A percentile compares a stretch with the other conserved stretches of the same genome.
Conservation (phyloP, 2,888 invertebrate species). For the Cosmopolites sordidus region DNA sequence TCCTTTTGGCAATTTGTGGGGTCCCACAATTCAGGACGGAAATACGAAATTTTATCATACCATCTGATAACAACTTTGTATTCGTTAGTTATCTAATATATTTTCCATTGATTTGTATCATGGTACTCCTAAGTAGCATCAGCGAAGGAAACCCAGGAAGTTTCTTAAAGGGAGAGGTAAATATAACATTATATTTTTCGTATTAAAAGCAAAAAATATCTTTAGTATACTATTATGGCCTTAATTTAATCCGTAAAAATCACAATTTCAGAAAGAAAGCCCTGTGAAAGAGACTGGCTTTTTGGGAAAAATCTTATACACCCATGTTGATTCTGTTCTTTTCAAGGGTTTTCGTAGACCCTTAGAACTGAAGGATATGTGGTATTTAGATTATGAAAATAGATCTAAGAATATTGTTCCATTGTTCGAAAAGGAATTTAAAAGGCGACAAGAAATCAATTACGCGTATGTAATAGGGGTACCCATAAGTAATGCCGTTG, state of each 20-base stretch:
- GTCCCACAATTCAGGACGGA: slow-evolving; percentile 28
- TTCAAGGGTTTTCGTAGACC: slow-evolving; percentile 51
- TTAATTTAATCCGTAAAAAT: too few species aligned
- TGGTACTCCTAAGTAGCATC: slow-evolving; percentile 43
- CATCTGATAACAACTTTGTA: slow-evolving; percentile 10
- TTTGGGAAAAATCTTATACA: slow-evolving; percentile 27
- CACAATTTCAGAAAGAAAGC: slow-evolving; percentile 15
- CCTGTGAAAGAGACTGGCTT: slow-evolving; percentile 29
- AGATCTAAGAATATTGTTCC: slow-evolving; percentile 70
- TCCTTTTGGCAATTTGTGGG: slow-evolving; percentile 48
- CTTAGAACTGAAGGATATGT: slow-evolving; percentile 51
- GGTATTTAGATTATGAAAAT: slow-evolving; percentile 57
- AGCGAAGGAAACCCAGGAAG: slow-evolving; percentile 37
- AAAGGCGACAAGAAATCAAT: slow-evolving; percentile 58
- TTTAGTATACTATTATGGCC: too few species aligned
- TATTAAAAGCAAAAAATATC: too few species aligned
- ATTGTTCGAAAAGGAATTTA: slow-evolving; percentile 66
- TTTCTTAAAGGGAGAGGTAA: slow-evolving; percentile 16
- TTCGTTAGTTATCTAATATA: slow-evolving; percentile 40
- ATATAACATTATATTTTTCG: too few species aligned
- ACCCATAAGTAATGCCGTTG: too few species aligned
- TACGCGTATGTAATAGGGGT: slow-evolving; percentile 56
- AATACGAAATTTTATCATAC: slow-evolving; percentile 13
- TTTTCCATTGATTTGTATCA: slow-evolving; percentile 39
- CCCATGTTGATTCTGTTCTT: slow-evolving; percentile 51